Evolutionary conservation across 1,140 invertebrate species (phyloP).

Genomic region (Polyergus mexicanus): DNA sequence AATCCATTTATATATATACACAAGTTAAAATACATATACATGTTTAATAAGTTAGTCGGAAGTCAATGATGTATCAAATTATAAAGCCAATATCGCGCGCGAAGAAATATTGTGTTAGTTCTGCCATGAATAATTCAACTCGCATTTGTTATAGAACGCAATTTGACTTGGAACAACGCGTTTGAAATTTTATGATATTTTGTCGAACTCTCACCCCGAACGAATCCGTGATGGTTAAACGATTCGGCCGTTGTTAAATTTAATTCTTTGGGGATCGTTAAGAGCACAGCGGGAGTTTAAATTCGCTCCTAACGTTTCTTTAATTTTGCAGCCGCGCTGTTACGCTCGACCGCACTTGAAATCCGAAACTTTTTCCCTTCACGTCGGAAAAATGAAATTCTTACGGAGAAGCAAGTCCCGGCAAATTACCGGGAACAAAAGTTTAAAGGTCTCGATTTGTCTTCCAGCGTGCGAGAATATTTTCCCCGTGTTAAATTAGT

Average conservation of each 20-base stretch:
- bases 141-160: constrained; percentile 67
- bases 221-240: neutral
- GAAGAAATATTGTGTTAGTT: constrained; percentile 50
- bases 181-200: constrained; percentile 43
- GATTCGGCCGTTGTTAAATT: constrained; percentile 17
- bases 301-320: constrained; percentile 26
- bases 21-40: neutral
- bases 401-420: constrained; percentile 25
- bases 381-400: constrained; percentile 53
- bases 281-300: neutral
- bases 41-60: constrained; percentile 56
- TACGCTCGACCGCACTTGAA: constrained; percentile 6
- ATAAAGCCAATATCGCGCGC: constrained; percentile 50
- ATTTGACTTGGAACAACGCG: constrained; percentile 63
- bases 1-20: constrained; percentile 5
- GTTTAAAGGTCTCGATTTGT: constrained; percentile 53
- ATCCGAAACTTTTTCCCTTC: constrained; percentile 42
- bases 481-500: constrained; percentile 49
- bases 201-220: neutral
- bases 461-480: constrained; percentile 43
- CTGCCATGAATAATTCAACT: constrained; percentile 69
- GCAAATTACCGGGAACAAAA: constrained; percentile 48
- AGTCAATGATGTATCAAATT: constrained; percentile 51
- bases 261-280: constrained; percentile 33
- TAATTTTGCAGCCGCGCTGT: constrained; percentile 11